Evolutionary conservation across 1,140 invertebrate genomes (phyloP), one percentile per base, ranked within the genome.

Genomic region (Drosophila gunungcola): DNA sequence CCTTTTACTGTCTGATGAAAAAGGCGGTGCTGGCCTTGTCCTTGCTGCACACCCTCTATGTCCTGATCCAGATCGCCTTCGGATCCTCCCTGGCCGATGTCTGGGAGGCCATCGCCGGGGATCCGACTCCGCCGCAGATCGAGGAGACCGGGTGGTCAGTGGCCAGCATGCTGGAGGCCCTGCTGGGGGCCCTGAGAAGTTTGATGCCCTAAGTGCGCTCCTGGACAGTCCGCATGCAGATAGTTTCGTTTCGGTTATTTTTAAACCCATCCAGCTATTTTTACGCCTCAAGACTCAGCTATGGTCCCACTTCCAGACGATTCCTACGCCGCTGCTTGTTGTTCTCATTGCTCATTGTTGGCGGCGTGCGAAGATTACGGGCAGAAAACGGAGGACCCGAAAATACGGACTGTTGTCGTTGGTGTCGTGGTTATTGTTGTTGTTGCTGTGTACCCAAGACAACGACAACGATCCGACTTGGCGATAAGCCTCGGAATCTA

Each of bases 201-300:
- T 6, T 3, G 3, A 11, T 13, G 0, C 1, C 9, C 11, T 51
- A 51, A 42, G 1, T 42, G 25, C 48, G 48, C 48, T 42, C 48
- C 58, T 62, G 58, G 11, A 21, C 1, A 21, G 16, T 21, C 16
- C 16, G n/a, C 3, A 29, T 25, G 3, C 13, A 6, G 25, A 32
- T 52, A 12, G 34, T 29, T 11, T 55, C 12, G 9, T 16, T 29
- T 5, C 2, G 25, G n/a, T 7, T 62, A 62, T 62, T 62, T 62
- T 13, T 43, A 53, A 21, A 62, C 38, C 11, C 48, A n/a, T 25
- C 7, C 11, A 11, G 13, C 58, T 62, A 62, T 62, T 53, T 53
- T 42, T 53, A 53, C 25, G 21, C 11, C 11, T 16, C 16, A 9
- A 12, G 21, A 25, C 21, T 25, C 43, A 7, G n/a, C 48, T 51